A percentile compares a stretch with the other conserved stretches of the same genome.
These are phyloP conservation scores for Patella depressa DNA, from an alignment of 2,888 invertebrate genomes.

Conservation along the genomic window DNA sequence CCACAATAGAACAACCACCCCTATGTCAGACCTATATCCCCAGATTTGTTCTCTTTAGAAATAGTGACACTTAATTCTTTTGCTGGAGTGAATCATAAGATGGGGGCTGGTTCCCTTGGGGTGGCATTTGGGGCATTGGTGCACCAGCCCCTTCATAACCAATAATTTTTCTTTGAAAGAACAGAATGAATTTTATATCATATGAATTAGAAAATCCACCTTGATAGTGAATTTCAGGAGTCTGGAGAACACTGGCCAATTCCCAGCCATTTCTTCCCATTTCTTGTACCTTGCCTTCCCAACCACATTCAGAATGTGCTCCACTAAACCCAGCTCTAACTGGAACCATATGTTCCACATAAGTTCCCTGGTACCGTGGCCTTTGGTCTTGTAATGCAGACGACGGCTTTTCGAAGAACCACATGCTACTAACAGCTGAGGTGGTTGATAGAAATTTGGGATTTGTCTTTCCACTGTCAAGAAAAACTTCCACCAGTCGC, in stretches of 20 bases:
- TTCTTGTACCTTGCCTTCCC: conserved; percentile 58
- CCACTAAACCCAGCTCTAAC: conserved; percentile 42
- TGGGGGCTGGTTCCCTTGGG: background rate
- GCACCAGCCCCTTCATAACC: background rate
- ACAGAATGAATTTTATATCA: conserved; percentile 45
- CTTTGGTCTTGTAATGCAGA: conserved; percentile 52
- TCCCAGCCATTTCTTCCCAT: conserved; percentile 67
- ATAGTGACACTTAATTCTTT: background rate
- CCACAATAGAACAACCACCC: too few species aligned
- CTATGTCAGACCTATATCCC: too few species aligned
- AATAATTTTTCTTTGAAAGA: conserved; percentile 47
- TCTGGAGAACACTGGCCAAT: conserved; percentile 56
- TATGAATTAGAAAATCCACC: conserved; percentile 24
- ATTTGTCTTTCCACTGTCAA: conserved; percentile 41
- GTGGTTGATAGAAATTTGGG: conserved; percentile 21
- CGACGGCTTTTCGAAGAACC: conserved; percentile 66
- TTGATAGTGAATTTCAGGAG: conserved; percentile 37
- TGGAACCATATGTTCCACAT: conserved; percentile 56
- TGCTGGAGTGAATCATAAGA: background rate
- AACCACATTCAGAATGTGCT: conserved; percentile 37
- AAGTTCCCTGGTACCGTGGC: conserved; percentile 61
- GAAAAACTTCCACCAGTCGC: conserved; percentile 64
- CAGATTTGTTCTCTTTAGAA: too few species aligned
- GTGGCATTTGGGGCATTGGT: background rate
- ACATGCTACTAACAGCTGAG: conserved; percentile 50